Evolutionary conservation across 2,797 vertebrate genomes (phyloP).

Genomic region (Echeneis naucrates): DNA sequence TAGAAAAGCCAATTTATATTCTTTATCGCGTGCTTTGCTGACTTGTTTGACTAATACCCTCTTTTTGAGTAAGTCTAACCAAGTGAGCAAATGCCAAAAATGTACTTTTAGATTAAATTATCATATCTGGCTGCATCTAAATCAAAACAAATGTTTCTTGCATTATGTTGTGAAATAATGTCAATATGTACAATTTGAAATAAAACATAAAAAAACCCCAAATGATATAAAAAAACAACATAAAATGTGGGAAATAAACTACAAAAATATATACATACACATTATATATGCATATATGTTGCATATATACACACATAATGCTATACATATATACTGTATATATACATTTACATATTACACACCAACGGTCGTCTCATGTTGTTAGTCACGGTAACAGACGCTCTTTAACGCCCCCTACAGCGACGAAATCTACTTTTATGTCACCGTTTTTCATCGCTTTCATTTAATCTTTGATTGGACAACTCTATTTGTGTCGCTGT

Average conservation of each 20-base stretch:
- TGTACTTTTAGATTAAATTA: slow-evolving; percentile 8
- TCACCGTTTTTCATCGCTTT: slow-evolving; percentile 33
- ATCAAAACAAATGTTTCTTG: slow-evolving; percentile 52
- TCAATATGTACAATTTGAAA: slow-evolving; percentile 86
- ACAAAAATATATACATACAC: slow-evolving; percentile 87
- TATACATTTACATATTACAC: slow-evolving; percentile 82
- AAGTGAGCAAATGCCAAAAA: slow-evolving; percentile 30
- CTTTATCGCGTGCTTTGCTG: slow-evolving; percentile 12
- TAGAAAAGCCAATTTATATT: slow-evolving; percentile 26
- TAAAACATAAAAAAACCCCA: slow-evolving; percentile 73
- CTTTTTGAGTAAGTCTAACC: slow-evolving; percentile 7
- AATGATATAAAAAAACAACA: slow-evolving; percentile 70
- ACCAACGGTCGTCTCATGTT: slow-evolving; percentile 83
- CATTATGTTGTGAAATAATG: slow-evolving; percentile 81
- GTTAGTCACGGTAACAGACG: slow-evolving; percentile 84
- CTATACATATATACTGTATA: slow-evolving; percentile 86
- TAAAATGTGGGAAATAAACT: slow-evolving; percentile 74
- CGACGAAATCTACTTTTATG: slow-evolving; percentile 73
- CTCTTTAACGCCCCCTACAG: slow-evolving; percentile 55
- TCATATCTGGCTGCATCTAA: neutral
- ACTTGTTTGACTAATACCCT: slow-evolving; percentile 4
- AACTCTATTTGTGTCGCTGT: slow-evolving; percentile 74
- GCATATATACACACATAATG: slow-evolving; percentile 85
- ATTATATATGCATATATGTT: slow-evolving; percentile 86
- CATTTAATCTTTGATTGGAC: slow-evolving; percentile 72